These are phyloP conservation scores for Eunapius fragilis DNA, from an alignment of 37 sponge, comb jelly and placozoan species.

Conservation along the genomic window DNA sequence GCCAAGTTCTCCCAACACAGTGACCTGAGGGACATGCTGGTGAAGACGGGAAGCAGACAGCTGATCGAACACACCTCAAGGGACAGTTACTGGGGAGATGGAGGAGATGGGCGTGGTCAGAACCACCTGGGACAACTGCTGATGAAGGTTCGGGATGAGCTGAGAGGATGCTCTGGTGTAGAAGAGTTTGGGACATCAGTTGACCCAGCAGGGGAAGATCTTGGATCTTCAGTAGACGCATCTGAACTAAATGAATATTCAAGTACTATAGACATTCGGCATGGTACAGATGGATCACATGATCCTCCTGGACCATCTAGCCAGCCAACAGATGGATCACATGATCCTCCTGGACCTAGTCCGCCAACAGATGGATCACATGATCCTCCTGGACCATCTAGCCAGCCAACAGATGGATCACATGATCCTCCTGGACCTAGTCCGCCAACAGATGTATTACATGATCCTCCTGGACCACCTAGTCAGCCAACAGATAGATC, in stretches of 20 bases:
- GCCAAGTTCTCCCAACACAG: conserved; percentile 65
- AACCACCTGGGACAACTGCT: conserved; percentile 72
- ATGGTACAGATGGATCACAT: too few species aligned
- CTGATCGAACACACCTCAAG: conserved; percentile 70
- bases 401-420: background rate
- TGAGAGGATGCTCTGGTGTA: background rate
- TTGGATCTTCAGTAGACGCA: too few species aligned
- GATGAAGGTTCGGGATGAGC: conserved; percentile 53
- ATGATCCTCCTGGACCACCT: background rate
- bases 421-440: background rate
- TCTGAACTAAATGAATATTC: too few species aligned
- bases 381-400: background rate
- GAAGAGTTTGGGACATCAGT: background rate
- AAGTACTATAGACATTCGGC: too few species aligned
- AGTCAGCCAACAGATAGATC: background rate
- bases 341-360: too few species aligned
- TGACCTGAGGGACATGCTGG: conserved; percentile 32
- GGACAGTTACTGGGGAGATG: conserved; percentile 86
- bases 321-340: too few species aligned
- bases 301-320: too few species aligned
- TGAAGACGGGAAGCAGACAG: conserved; percentile 46
- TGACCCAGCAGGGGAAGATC: background rate
- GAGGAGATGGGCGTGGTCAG: conserved; percentile 71
- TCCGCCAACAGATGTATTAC: background rate
- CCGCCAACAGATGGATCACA: background rate